A percentile compares a stretch with the other conserved stretches of the same genome.
These are phyloP conservation scores for Oedothorax gibbosus DNA, from an alignment of 1,140 invertebrate genomes.

Conservation along the genomic window DNA sequence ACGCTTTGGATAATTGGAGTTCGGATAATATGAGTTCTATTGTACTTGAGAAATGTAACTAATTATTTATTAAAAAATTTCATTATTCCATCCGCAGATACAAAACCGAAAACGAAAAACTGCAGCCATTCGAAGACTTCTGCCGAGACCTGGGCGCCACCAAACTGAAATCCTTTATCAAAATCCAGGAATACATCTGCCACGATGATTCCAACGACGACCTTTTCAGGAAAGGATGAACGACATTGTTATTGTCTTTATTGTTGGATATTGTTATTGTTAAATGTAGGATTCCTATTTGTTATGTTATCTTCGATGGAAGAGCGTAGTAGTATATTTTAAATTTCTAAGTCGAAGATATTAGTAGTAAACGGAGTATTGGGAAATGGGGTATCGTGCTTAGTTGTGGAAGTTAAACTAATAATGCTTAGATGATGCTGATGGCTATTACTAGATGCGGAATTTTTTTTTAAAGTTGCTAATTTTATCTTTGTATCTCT, in stretches of 20 bases:
- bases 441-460: too few relatives aligned
- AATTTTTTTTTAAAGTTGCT: too few relatives aligned
- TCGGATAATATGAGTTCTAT: neutral
- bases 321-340: too few relatives aligned
- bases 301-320: too few relatives aligned
- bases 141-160: slow-evolving; percentile 30
- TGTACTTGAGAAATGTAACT: neutral
- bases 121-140: slow-evolving; percentile 45
- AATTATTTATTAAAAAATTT: neutral
- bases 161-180: slow-evolving; percentile 41
- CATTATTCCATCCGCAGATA: neutral
- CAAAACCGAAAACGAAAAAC: slow-evolving; percentile 18
- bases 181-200: slow-evolving; percentile 53
- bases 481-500: too few relatives aligned
- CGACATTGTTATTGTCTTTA: neutral
- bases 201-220: slow-evolving; percentile 57
- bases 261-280: neutral
- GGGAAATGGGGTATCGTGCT: too few relatives aligned
- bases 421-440: too few relatives aligned
- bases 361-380: too few relatives aligned
- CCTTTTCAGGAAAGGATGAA: slow-evolving; percentile 55
- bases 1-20: neutral
- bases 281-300: neutral
- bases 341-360: too few relatives aligned
- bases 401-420: too few relatives aligned